phyloP scores from a whole-genome alignment of 2,888 invertebrate species.

The Caradrina kadenii region DNA sequence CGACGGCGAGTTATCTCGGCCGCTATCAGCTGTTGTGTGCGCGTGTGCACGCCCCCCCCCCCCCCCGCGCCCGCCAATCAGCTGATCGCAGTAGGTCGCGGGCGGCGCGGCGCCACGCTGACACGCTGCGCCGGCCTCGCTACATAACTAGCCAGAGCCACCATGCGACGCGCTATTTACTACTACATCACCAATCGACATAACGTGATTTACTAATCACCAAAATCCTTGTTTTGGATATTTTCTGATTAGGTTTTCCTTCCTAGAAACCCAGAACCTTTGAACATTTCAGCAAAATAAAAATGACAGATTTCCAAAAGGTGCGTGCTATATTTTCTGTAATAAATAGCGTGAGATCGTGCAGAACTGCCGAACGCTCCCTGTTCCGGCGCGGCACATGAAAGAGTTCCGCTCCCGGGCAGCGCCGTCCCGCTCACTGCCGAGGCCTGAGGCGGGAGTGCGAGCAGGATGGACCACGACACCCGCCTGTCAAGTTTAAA shows the following conservation, averaged over 20 bases:
- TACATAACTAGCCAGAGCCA: constrained; percentile 33
- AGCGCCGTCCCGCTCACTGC: constrained; percentile 69
- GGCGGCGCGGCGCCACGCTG: constrained; percentile 65
- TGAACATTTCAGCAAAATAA: background rate
- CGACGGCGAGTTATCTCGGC: constrained; percentile 60
- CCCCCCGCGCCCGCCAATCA: constrained; percentile 80
- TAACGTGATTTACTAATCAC: constrained; percentile 14
- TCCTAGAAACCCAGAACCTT: background rate
- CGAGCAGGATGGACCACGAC: constrained; percentile 61
- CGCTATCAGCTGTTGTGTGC: constrained; percentile 73
- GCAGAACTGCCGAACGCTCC: constrained; percentile 73
- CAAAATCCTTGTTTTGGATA: background rate
- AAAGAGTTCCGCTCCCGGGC: constrained; percentile 79
- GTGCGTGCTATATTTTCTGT: constrained; percentile 61
- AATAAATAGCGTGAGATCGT: constrained; percentile 75
- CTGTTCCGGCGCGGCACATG: constrained; percentile 79
- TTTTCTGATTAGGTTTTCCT: background rate
- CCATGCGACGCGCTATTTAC: constrained; percentile 33
- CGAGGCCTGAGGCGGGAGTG: background rate
- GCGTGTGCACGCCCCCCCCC: constrained; percentile 64
- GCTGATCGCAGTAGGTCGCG: constrained; percentile 86
- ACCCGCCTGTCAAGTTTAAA: constrained; percentile 84
- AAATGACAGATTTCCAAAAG: constrained; percentile 7
- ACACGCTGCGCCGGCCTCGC: constrained; percentile 41
- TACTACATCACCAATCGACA: constrained; percentile 13